phyloP scores from a whole-genome alignment of 2,797 vertebrate species.

The Takifugu rubripes region DNA sequence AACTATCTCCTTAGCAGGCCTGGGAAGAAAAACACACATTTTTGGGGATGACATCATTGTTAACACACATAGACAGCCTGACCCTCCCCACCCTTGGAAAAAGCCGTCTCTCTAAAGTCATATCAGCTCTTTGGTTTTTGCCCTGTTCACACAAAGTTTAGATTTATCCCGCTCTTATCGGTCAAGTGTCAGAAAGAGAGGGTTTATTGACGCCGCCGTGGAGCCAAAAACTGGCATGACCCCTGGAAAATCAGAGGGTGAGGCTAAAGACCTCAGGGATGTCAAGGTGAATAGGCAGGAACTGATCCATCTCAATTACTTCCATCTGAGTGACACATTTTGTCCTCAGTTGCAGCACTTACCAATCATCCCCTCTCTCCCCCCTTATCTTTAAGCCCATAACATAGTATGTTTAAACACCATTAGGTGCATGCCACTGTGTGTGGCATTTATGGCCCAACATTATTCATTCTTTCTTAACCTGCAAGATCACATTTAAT shows the following conservation, averaged over 20 bases:
- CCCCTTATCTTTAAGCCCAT: conserved; percentile 8
- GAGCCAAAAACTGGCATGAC: conserved; percentile 36
- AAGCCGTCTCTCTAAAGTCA: conserved; percentile 1
- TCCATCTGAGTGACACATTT: conserved; percentile 41
- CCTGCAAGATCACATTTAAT: too few species aligned
- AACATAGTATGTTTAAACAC: conserved; percentile 7
- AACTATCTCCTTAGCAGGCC: conserved; percentile 77
- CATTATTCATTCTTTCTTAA: neutral
- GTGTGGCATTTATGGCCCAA: conserved; percentile 5
- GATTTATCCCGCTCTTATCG: conserved; percentile 56
- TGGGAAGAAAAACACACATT: conserved; percentile 42
- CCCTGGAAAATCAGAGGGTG: conserved; percentile 35
- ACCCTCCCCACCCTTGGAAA: conserved; percentile 1
- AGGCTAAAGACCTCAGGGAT: conserved; percentile 15
- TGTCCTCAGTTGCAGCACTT: conserved; percentile 32
- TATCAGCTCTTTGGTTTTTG: conserved; percentile 30
- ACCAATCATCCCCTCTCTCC: conserved; percentile 20
- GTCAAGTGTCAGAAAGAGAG: conserved; percentile 17
- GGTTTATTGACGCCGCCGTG: conserved; percentile 46
- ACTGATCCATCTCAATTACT: conserved; percentile 41
- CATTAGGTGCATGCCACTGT: conserved; percentile 9
- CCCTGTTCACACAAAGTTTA: conserved; percentile 28
- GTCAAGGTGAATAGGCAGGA: conserved; percentile 49
- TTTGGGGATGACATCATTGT: conserved; percentile 39
- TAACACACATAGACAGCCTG: conserved; percentile 1